These are phyloP conservation scores for Phyllotreta cruciferae DNA, from an alignment of 2,888 invertebrate genomes.

Conservation along the genomic window DNA sequence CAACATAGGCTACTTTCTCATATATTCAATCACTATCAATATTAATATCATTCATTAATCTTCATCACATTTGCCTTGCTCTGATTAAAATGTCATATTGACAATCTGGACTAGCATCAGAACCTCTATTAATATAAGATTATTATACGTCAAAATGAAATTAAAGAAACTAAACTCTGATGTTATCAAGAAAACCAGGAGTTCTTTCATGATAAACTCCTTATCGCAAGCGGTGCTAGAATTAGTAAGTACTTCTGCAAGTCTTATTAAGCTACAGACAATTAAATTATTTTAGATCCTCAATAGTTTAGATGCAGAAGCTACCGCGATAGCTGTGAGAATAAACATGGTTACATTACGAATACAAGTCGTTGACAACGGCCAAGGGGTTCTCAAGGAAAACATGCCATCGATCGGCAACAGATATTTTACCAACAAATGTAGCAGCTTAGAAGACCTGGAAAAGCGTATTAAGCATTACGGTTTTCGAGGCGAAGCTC, in stretches of 20 bases:
- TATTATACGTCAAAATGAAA: slow-evolving; percentile 49
- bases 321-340: slow-evolving; percentile 74
- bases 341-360: slow-evolving; percentile 67
- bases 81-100: too few species aligned
- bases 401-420: slow-evolving; percentile 68
- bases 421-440: slow-evolving; percentile 72
- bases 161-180: slow-evolving; percentile 54
- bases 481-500: slow-evolving; percentile 74
- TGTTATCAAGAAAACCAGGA: slow-evolving; percentile 64
- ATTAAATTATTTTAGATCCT: slow-evolving; percentile 62
- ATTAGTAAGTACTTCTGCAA: slow-evolving; percentile 61
- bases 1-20: too few species aligned
- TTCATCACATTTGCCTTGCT: too few species aligned
- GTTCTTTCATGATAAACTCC: slow-evolving; percentile 65
- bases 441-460: slow-evolving; percentile 63
- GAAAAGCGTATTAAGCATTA: slow-evolving; percentile 64
- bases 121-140: too few species aligned
- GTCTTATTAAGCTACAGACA: slow-evolving; percentile 5
- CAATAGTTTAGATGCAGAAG: slow-evolving; percentile 75
- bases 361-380: slow-evolving; percentile 82
- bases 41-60: too few species aligned
- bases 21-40: too few species aligned
- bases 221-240: slow-evolving; percentile 69
- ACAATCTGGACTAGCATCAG: too few species aligned
- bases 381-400: slow-evolving; percentile 67